phyloP scores from a whole-genome alignment of 2,113 vertebrate species.

The Malurus melanocephalus region DNA sequence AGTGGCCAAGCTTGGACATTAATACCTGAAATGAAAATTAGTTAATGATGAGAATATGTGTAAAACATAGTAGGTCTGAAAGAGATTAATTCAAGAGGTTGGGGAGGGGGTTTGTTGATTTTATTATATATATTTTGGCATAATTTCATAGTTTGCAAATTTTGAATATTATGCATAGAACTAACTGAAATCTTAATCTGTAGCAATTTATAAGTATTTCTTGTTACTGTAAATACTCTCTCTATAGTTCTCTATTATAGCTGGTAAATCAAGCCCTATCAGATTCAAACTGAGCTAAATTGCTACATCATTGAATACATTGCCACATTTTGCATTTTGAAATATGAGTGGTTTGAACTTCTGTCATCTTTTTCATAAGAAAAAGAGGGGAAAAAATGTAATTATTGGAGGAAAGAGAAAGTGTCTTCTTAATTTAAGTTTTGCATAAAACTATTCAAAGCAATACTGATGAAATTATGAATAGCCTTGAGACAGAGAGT shows the following conservation, averaged over 20 bases:
- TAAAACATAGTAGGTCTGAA: neutral
- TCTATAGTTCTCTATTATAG: neutral
- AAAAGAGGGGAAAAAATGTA: neutral
- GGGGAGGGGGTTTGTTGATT: neutral
- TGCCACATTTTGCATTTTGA: conserved; percentile 35
- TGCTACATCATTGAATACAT: conserved; percentile 1
- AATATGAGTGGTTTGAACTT: conserved; percentile 18
- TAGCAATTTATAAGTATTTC: neutral
- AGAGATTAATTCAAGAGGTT: neutral
- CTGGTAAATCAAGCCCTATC: neutral
- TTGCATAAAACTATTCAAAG: neutral
- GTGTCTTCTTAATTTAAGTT: neutral
- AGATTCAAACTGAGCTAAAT: neutral
- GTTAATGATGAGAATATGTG: neutral
- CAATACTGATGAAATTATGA: neutral
- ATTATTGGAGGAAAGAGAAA: neutral
- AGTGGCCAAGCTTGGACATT: neutral
- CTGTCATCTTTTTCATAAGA: conserved; percentile 2
- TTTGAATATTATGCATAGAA: neutral
- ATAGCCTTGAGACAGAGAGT: neutral
- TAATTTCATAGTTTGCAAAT: neutral
- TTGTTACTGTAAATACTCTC: neutral
- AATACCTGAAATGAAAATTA: neutral
- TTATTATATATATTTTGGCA: neutral
- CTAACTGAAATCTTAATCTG: neutral